These are phyloP conservation scores for Toxotes lorentzi DNA, from an alignment of 2,797 vertebrate genomes.

Conservation along the genomic window DNA sequence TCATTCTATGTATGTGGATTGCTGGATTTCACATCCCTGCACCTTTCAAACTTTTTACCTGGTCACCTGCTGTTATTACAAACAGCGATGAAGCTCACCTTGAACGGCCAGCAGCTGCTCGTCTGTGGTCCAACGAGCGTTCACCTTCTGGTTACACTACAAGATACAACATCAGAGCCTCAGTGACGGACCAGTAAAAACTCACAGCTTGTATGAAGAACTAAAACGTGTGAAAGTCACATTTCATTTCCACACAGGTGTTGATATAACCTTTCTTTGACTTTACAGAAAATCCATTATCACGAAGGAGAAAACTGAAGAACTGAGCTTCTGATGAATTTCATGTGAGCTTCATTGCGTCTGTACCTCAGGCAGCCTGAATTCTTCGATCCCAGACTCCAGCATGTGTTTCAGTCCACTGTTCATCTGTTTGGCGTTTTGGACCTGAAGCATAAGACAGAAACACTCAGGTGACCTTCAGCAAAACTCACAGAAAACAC, in stretches of 20 bases:
- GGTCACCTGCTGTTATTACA: not conserved
- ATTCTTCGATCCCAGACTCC: slow-evolving; percentile 94
- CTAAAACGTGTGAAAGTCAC: too few species aligned
- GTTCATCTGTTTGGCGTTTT: slow-evolving; percentile 99
- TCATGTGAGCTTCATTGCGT: not conserved
- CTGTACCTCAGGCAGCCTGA: slow-evolving; percentile 92
- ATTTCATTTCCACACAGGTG: not conserved
- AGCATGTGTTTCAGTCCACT: slow-evolving; percentile 96
- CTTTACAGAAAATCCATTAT: not conserved
- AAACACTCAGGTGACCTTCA: not conserved
- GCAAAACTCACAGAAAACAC: too few species aligned
- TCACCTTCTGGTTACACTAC: slow-evolving; percentile 98
- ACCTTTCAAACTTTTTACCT: not conserved
- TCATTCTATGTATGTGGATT: not conserved
- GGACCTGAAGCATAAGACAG: slow-evolving; percentile 86
- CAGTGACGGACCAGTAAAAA: not conserved
- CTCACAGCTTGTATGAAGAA: not conserved
- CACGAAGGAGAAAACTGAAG: not conserved
- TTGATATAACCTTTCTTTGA: too few species aligned
- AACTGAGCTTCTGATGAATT: not conserved
- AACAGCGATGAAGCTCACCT: slow-evolving; percentile 83
- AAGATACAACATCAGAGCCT: slow-evolving; percentile 57
- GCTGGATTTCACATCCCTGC: not conserved
- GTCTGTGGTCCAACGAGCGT: slow-evolving; percentile 99
- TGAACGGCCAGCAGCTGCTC: slow-evolving; percentile 99